These are phyloP conservation scores for Nephrotoma guestfalica DNA, from an alignment of 2,888 invertebrate genomes.

Conservation along the genomic window DNA sequence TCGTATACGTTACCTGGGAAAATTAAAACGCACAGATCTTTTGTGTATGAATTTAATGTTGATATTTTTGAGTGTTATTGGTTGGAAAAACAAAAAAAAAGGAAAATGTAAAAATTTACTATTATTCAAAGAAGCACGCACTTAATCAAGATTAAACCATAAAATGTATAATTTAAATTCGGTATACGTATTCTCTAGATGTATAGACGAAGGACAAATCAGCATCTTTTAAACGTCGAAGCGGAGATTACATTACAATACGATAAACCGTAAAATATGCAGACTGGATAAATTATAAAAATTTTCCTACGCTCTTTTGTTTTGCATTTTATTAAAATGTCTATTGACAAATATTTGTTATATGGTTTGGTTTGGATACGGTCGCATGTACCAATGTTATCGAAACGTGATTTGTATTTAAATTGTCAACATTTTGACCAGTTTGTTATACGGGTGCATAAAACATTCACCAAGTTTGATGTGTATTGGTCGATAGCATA, in stretches of 20 bases:
- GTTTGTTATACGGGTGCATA: background rate
- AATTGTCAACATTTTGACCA: background rate
- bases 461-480: background rate
- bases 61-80: background rate
- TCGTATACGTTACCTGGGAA: background rate
- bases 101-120: background rate
- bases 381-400: background rate
- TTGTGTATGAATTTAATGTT: background rate
- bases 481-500: background rate
- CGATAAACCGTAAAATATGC: background rate
- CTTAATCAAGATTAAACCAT: background rate
- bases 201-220: background rate
- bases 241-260: background rate
- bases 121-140: background rate
- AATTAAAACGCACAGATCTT: background rate
- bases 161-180: background rate
- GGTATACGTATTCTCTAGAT: background rate
- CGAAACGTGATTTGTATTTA: background rate
- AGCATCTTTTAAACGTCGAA: background rate
- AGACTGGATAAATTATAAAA: background rate
- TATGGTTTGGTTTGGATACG: background rate
- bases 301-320: background rate
- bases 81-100: background rate
- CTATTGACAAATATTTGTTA: background rate
- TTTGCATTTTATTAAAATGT: background rate